Evolutionary conservation across 2,797 vertebrate genomes (phyloP), one percentile per base, ranked within the genome.

Genomic region (Lagodon rhomboides): DNA sequence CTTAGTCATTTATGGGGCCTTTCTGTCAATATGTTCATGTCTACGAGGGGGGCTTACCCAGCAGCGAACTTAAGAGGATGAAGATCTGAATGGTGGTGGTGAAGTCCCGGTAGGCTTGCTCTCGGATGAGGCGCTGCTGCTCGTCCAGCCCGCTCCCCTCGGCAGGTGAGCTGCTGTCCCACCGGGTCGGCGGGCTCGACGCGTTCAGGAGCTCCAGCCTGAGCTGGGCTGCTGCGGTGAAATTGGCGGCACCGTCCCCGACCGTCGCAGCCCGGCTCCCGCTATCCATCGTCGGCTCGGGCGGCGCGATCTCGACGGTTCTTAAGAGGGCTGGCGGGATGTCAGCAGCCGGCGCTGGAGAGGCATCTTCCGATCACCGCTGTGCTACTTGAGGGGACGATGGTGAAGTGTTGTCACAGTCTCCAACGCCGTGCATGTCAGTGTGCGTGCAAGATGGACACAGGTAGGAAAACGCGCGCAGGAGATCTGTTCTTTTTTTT

Each of bases 1-100:
- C 34, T 34, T 2, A 8, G 8, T 43, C 13, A 9, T 51, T 34
- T 23, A 8, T 3, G 2, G 56, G 43, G 30, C 55, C 51, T 47
- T 60, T 30, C 3, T 50, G 51, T 50, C 4, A 47, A 25, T 16
- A 6, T 12, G 20, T 68, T 1, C 1, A 2, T 53, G 0, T 9
- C n/a, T 1, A 1, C 20, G 13, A n/a, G 4, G 4, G 17, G 3
- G 34, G 89, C 95, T 94, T 67, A 99, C 98, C 97, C 75, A 99
- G 91, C 64, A 99, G 92, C 3, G 98, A 98, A 30, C 97, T 97
- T 2, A 98, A 56, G 72, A 99, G 97, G 93, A 99, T 96, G 93
- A 99, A 79, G 23, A 98, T 85, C 88, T 99, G 98, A 30, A 96
- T 90, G 11, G 95, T 85, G 84, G 96, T 98, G 82, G 96, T 96